Base-by-base conservation (phyloP, 2,888 invertebrate species). In the Laspeyria flexula region DNA sequence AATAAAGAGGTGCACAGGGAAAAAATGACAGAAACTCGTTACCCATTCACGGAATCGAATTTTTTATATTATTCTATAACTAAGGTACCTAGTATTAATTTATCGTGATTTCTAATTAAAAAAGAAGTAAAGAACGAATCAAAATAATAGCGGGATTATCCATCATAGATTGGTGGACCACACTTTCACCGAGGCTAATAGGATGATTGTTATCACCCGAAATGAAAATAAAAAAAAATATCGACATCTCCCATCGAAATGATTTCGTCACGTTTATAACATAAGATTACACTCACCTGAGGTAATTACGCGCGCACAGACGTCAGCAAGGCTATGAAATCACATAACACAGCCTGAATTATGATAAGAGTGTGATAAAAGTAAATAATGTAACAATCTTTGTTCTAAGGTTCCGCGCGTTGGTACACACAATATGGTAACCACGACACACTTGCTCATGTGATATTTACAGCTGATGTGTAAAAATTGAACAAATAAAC, bases 291-390 rank as follows among this genome's bases (percentile, higher is more conserved):
- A 63, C 85, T 86, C 67, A 88, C 88, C 83, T 79, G 68, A 53
- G 55, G 59, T 65, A 71, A 74, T 77, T 79, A 79, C 66, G 77
- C 73, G 68, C 54, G 70, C 57, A 62, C 55, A 55, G 65, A 77
- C 73, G 77, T 77, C 75, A 81, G 65, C 70, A 75, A 72, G 71
- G 66, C 76, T 72, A 76, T 72, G 69, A 77, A 84, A 82, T 79
- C 81, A 83, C 76, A 55, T 54, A 59, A 59, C 65, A 76, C 75
- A 75, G 67, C 71, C 68, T 76, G 64, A 72, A 75, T 77, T 75
- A 71, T 68, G 81, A 81, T 85, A 85, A 83, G 73, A 75, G 67
- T 76, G 54, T 59, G 79, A 74, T 78, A 79, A 79, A 77, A 62
- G 71, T 79, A 83, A 81, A 83, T 82, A 81, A 53, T 64, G 67